Percentiles rank a stretch among this genome's conserved stretches.
These are phyloP conservation scores for Trichonephila clavipes DNA, from an alignment of 1,140 invertebrate species.

Conservation along the genomic window DNA sequence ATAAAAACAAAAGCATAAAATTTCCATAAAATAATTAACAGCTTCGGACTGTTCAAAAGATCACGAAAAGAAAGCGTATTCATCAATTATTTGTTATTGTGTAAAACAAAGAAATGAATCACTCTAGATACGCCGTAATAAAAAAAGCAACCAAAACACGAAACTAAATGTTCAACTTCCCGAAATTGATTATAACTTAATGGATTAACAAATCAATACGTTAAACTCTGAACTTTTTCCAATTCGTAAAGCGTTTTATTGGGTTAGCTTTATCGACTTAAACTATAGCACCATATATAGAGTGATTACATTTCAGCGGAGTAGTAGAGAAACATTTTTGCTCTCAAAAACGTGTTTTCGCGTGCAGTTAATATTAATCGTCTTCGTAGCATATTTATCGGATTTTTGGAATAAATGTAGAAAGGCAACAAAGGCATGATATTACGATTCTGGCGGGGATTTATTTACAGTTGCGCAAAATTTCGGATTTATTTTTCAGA, in stretches of 20 bases:
- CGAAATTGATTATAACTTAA: slow-evolving; percentile 65
- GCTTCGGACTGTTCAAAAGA: too few relatives aligned
- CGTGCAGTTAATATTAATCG: slow-evolving; percentile 42
- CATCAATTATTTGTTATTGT: not conserved
- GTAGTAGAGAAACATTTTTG: not conserved
- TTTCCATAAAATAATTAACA: too few relatives aligned
- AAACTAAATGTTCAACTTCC: slow-evolving; percentile 53
- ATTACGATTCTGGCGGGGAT: slow-evolving; percentile 20
- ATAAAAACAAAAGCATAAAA: too few relatives aligned
- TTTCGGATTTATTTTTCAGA: slow-evolving; percentile 16
- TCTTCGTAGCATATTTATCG: slow-evolving; percentile 41
- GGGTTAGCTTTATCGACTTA: slow-evolving; percentile 31
- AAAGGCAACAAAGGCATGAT: slow-evolving; percentile 13
- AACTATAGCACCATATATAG: not conserved
- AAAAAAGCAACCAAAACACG: not conserved
- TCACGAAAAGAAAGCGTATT: not conserved
- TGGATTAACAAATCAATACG: slow-evolving; percentile 47
- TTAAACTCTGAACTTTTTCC: slow-evolving; percentile 59
- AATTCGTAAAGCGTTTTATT: slow-evolving; percentile 43
- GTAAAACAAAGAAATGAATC: not conserved
- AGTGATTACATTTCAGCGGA: not conserved
- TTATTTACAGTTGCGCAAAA: slow-evolving; percentile 15
- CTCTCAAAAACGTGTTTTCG: not conserved
- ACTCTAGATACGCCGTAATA: not conserved
- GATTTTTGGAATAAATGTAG: not conserved